These are phyloP conservation scores for Neofelis nebulosa DNA, from an alignment of 2,113 vertebrate genomes.

Conservation along the genomic window DNA sequence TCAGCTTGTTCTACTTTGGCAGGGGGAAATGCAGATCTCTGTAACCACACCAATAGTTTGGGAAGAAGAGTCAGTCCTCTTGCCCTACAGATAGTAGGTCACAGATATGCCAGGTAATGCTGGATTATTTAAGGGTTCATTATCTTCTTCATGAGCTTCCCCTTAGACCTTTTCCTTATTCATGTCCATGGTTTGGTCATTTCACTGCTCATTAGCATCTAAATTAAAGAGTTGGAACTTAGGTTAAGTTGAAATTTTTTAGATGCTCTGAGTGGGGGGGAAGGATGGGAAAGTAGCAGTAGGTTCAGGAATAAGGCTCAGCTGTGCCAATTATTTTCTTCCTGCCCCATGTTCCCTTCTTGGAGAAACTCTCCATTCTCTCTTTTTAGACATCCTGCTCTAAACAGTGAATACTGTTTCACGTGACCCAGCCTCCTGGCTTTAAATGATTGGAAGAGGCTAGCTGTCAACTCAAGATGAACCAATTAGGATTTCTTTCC, in stretches of 20 bases:
- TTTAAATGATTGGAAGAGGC: background rate
- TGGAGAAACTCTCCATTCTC: background rate
- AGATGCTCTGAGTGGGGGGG: background rate
- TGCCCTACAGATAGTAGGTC: constrained; percentile 47
- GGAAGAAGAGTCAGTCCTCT: constrained; percentile 8
- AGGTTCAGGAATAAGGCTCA: background rate
- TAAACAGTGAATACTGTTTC: no score
- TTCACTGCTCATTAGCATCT: constrained; percentile 69
- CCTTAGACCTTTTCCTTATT: constrained; percentile 72
- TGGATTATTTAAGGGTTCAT: constrained; percentile 58
- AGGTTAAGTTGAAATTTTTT: constrained; percentile 48
- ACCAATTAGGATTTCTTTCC: background rate
- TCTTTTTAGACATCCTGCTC: background rate
- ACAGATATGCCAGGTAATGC: background rate
- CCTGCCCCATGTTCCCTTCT: background rate
- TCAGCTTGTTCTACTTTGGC: constrained; percentile 37
- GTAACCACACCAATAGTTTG: background rate
- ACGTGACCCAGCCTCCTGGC: background rate
- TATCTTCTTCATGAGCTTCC: constrained; percentile 58
- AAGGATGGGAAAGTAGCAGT: background rate
- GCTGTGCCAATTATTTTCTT: background rate
- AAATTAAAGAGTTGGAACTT: constrained; percentile 67
- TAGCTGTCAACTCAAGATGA: background rate
- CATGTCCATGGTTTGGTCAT: constrained; percentile 47
- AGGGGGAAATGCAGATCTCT: constrained; percentile 10